Base-by-base conservation (phyloP, 2,797 vertebrate genomes). In the Agapornis canus region DNA sequence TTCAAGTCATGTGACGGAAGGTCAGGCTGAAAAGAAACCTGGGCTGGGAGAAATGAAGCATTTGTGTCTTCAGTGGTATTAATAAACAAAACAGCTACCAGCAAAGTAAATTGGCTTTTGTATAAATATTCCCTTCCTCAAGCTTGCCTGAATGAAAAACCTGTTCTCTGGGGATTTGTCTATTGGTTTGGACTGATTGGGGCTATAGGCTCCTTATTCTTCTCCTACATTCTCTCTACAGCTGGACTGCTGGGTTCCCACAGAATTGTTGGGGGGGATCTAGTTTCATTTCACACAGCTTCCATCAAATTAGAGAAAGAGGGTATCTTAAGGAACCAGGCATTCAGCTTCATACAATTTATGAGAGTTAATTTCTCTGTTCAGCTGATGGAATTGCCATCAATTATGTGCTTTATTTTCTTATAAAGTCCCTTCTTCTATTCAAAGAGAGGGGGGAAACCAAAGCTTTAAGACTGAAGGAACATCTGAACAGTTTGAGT, bases 31-130 rank as follows among this genome's bases (percentile, higher is more conserved):
- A 95, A 93, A 85, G 86, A 92, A 97, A 89, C 90, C 86, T 97
- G 93, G 95, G 43, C 94, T 90, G 90, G 91, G 85, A 94, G 78
- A 95, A 95, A 93, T 72, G 29, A 90, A 48, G 96, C 81, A 93
- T 90, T 97, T 94, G n/a, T 48, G 82, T 97, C 96, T 96, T 80
- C 27, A 26, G 49, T 91, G 92, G 91, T 82, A 68, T 92, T 87
- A 97, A 96, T 93, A 96, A 97, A 93, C 91, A 96, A 96, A 97
- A 95, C 86, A 73, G 95, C 96, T 95, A 97, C 94, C 85, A 96
- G 95, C 79, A 97, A 73, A 91, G 84, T 97, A 97, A 97, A 97
- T 97, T 96, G 94, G 93, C 95, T 94, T 97, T 97, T 97, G 90
- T 95, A 91, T 93, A 95, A 96, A 95, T 95, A 92, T 82, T 95